phyloP scores from a whole-genome alignment of 2,113 vertebrate species.

The Hucho hucho region DNA sequence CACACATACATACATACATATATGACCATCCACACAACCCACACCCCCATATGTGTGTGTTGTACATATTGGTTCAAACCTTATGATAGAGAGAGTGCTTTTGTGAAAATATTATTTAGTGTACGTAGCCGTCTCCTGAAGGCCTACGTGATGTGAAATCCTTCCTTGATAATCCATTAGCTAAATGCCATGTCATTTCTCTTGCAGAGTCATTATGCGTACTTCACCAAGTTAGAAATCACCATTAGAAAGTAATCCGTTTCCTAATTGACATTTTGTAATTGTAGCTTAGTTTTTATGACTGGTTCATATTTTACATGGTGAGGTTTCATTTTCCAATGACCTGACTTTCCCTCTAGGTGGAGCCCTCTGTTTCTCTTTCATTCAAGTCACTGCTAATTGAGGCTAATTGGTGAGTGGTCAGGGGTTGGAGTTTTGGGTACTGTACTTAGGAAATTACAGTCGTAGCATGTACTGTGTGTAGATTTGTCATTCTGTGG shows the following conservation, averaged over 20 bases:
- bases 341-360: constrained; percentile 68
- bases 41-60: no score
- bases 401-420: constrained; percentile 66
- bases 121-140: background rate
- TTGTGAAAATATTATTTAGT: no score
- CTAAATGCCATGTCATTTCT: constrained; percentile 6
- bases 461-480: constrained; percentile 11
- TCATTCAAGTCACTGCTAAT: constrained; percentile 62
- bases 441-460: constrained; percentile 26
- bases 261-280: constrained; percentile 27
- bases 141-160: background rate
- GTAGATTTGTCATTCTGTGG: constrained; percentile 42
- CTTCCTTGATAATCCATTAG: background rate
- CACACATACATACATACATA: background rate
- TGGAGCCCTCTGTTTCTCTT: constrained; percentile 73
- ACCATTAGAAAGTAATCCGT: background rate
- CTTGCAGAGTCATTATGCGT: constrained; percentile 42
- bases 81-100: no score
- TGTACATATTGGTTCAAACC: no score
- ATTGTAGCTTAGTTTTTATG: constrained; percentile 40
- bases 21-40: no score
- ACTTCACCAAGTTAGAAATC: constrained; percentile 11
- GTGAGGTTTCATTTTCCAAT: constrained; percentile 38
- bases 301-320: background rate
- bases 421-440: constrained; percentile 31